These are phyloP conservation scores for Notolabrus celidotus DNA, from an alignment of 2,797 vertebrate genomes.

Conservation along the genomic window DNA sequence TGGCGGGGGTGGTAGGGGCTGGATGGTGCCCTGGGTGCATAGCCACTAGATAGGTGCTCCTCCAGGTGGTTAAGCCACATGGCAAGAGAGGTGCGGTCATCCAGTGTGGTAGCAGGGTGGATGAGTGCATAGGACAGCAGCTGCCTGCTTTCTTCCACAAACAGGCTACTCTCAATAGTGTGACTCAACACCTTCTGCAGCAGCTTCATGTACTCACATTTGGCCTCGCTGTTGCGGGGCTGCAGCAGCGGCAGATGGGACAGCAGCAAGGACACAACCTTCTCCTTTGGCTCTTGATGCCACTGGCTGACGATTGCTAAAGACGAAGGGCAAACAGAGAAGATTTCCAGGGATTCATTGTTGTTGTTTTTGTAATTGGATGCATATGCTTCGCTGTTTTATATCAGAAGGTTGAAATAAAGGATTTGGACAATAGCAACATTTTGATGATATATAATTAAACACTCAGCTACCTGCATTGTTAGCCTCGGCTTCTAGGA, in stretches of 20 bases:
- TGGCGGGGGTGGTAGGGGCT: conserved; percentile 89
- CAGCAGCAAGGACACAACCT: conserved; percentile 92
- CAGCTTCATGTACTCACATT: conserved; percentile 97
- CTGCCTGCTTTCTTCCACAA: conserved; percentile 96
- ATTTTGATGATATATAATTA: not conserved
- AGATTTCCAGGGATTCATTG: conserved; percentile 16
- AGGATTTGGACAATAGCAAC: not conserved
- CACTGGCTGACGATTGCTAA: conserved; percentile 93
- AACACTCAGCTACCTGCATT: conserved; percentile 88
- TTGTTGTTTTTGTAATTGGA: not conserved
- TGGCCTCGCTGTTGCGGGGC: conserved; percentile 94
- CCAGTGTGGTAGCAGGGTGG: conserved; percentile 95
- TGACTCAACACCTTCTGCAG: conserved; percentile 95
- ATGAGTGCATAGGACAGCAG: conserved; percentile 98
- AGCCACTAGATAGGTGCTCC: conserved; percentile 91
- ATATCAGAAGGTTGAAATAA: not conserved
- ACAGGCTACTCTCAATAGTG: conserved; percentile 95
- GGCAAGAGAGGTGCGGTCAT: conserved; percentile 94
- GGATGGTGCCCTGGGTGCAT: conserved; percentile 80
- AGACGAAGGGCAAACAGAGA: conserved; percentile 22
- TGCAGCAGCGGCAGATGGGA: conserved; percentile 95
- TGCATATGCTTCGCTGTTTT: not conserved
- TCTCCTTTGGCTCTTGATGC: conserved; percentile 95
- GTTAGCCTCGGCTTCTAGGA: conserved; percentile 95
- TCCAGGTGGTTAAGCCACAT: conserved; percentile 96